phyloP scores from a whole-genome alignment of 35 echinoderm and acorn worm species.

The Diadema setosum region DNA sequence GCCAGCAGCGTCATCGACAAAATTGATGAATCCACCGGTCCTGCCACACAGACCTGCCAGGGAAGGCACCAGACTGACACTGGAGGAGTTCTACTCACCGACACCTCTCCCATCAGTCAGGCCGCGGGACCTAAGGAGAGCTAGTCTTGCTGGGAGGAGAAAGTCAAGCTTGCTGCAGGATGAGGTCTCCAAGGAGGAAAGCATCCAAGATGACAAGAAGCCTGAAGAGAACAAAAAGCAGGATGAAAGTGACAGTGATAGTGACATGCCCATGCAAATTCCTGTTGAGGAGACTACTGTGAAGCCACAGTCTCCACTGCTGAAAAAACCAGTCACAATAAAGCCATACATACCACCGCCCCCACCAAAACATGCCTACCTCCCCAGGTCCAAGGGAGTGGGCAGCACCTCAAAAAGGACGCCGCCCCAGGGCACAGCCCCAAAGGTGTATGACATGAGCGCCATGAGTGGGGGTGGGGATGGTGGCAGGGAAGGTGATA shows the following conservation, averaged over 20 bases:
- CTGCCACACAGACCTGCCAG: background rate
- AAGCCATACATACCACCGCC: background rate
- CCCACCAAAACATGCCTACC: background rate
- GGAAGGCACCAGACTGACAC: conserved; percentile 47
- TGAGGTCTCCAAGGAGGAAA: background rate
- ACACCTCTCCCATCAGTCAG: conserved; percentile 63
- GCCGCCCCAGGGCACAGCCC: background rate
- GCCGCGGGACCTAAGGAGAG: conserved; percentile 17
- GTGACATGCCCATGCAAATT: background rate
- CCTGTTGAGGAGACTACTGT: background rate
- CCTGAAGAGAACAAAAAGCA: background rate
- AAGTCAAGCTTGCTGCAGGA: background rate
- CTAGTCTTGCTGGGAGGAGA: background rate
- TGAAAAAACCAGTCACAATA: background rate
- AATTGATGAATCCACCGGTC: too few species aligned
- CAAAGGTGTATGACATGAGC: background rate
- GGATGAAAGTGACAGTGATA: background rate
- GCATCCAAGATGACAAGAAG: background rate
- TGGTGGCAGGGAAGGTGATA: background rate
- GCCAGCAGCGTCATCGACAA: background rate
- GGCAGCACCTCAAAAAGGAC: background rate
- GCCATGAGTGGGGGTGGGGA: background rate
- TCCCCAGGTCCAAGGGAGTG: background rate
- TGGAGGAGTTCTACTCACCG: conserved; percentile 88
- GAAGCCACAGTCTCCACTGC: too few species aligned